Evolutionary conservation across 2,113 vertebrate species (phyloP).

Genomic region (Ammodytes dubius): DNA sequence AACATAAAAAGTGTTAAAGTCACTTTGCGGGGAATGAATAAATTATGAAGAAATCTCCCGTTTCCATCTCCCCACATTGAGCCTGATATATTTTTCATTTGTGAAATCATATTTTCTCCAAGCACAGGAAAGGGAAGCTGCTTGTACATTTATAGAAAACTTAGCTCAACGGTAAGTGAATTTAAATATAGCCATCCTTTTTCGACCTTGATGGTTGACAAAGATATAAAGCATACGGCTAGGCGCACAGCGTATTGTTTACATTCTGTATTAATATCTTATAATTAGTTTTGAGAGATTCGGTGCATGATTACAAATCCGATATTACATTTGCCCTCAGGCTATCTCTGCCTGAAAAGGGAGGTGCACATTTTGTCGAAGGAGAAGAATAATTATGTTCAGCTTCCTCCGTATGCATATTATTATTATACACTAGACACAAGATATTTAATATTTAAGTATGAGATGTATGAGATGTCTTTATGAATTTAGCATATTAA

Average conservation of each 20-base stretch:
- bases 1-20: slow-evolving; percentile 69
- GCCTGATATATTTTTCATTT: slow-evolving; percentile 69
- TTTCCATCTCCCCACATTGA: slow-evolving; percentile 53
- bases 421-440: neutral
- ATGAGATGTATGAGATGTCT: neutral
- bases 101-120: slow-evolving; percentile 52
- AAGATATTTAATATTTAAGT: neutral
- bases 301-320: neutral
- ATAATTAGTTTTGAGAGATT: slow-evolving; percentile 16
- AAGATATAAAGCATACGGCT: slow-evolving; percentile 11
- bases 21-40: slow-evolving; percentile 67
- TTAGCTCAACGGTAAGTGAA: neutral
- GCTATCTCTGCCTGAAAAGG: neutral
- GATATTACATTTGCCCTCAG: slow-evolving; percentile 23
- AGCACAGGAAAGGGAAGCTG: slow-evolving; percentile 36
- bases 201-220: slow-evolving; percentile 18
- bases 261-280: slow-evolving; percentile 31
- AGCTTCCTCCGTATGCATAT: neutral
- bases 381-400: slow-evolving; percentile 1
- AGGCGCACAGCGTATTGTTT: slow-evolving; percentile 17
- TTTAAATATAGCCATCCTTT: slow-evolving; percentile 34
- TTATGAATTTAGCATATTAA: neutral
- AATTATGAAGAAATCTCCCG: slow-evolving; percentile 60
- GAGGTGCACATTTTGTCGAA: slow-evolving; percentile 9
- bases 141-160: slow-evolving; percentile 36